These are phyloP conservation scores for Iguana delicatissima DNA, from an alignment of 2,797 vertebrate genomes.

Conservation along the genomic window DNA sequence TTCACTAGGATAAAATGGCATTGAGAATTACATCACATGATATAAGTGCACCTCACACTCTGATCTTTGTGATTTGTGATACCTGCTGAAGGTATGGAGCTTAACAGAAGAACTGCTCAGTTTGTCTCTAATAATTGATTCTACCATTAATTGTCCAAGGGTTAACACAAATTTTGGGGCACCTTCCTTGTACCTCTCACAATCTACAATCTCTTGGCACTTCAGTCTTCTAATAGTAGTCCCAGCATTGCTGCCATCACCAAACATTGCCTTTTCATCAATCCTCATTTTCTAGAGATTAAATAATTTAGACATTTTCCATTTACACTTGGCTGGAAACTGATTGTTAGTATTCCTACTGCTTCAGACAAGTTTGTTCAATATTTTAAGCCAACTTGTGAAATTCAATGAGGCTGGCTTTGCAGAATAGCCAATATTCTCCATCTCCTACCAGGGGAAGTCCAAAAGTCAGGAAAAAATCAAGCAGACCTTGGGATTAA, in stretches of 20 bases:
- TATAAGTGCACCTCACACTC: not conserved
- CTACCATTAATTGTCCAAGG: not conserved
- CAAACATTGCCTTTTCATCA: not conserved
- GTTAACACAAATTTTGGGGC: not conserved
- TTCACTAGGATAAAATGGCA: not conserved
- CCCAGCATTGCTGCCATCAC: too few species aligned
- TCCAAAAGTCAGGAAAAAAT: not conserved
- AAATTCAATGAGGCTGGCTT: not conserved
- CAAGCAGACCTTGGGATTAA: not conserved
- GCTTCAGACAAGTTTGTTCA: conserved; percentile 2
- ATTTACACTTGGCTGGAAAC: not conserved
- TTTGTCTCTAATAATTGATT: not conserved
- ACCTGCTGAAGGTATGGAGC: not conserved
- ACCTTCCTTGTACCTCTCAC: not conserved
- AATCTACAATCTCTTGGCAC: not conserved
- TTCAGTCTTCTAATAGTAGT: not conserved
- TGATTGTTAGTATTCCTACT: conserved; percentile 5
- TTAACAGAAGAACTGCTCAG: not conserved
- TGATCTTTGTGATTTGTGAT: not conserved
- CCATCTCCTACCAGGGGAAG: not conserved
- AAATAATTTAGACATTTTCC: conserved; percentile 24
- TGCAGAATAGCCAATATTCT: not conserved
- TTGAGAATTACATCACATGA: not conserved
- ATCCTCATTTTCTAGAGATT: conserved; percentile 14
- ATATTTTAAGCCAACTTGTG: conserved; percentile 14